These are phyloP conservation scores for Todus mexicanus DNA, from an alignment of 2,797 vertebrate species.

Conservation along the genomic window DNA sequence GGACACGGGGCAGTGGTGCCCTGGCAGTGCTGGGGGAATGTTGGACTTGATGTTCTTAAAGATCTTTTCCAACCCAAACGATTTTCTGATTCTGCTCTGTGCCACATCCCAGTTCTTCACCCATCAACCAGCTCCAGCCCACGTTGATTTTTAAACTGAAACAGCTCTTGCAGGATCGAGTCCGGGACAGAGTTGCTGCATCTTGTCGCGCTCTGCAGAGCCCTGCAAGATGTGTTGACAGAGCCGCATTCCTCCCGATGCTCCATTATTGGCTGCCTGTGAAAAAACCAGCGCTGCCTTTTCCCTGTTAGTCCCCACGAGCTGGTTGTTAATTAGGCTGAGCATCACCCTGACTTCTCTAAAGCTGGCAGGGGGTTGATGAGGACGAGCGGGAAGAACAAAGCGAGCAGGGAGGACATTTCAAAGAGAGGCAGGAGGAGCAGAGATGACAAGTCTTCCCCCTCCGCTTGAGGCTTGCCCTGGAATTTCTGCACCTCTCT, in stretches of 20 bases:
- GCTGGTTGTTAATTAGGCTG: slow-evolving; percentile 12
- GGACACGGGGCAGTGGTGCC: too few relatives aligned
- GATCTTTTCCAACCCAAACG: too few relatives aligned
- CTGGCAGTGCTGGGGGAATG: too few relatives aligned
- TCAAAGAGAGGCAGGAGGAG: neutral
- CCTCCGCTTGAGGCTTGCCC: neutral
- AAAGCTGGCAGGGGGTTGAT: neutral
- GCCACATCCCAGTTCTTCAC: rapidly evolving
- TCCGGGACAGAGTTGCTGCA: neutral
- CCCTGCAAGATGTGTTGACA: neutral
- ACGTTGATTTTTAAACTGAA: rapidly evolving
- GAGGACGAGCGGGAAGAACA: neutral
- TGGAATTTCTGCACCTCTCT: neutral
- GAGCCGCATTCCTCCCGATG: neutral
- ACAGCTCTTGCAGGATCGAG: neutral
- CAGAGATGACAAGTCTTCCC: neutral
- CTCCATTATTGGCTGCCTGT: neutral
- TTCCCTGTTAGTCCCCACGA: neutral
- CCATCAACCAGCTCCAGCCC: neutral
- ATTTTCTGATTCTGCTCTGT: neutral
- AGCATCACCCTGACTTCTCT: neutral
- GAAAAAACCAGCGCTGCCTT: neutral
- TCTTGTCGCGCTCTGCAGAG: neutral
- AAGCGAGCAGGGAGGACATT: neutral
- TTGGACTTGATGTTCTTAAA: neutral